Conservation (phyloP, 2,797 vertebrate genomes). For the Antrozous pallidus region DNA sequence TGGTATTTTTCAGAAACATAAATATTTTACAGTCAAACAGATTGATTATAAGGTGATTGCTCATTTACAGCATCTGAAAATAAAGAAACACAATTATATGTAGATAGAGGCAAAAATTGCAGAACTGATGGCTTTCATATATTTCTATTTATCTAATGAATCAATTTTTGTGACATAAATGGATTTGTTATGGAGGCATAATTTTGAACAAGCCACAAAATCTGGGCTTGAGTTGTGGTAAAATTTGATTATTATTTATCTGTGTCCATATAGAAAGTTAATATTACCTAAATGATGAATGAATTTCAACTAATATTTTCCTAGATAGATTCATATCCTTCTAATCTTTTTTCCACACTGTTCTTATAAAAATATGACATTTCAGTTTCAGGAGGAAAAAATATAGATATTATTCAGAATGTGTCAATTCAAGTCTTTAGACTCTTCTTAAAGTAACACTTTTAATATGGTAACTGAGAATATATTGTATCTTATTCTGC, state of each 20-base stretch:
- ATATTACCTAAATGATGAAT: constrained; percentile 19
- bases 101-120: background rate
- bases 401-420: background rate
- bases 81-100: background rate
- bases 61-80: background rate
- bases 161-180: constrained; percentile 17
- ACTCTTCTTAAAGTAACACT: background rate
- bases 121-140: background rate
- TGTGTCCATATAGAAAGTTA: background rate
- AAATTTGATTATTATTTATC: constrained; percentile 30
- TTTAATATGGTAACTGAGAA: background rate
- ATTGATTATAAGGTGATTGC: background rate
- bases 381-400: background rate
- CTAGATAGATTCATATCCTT: background rate
- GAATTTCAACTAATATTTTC: constrained; percentile 20
- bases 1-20: background rate
- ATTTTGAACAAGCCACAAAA: constrained; percentile 15
- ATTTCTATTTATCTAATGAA: constrained; percentile 38
- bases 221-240: background rate
- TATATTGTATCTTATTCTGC: background rate
- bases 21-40: constrained; percentile 14
- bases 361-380: background rate
- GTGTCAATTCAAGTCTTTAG: background rate
- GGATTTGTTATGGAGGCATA: background rate
- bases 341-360: background rate